Evolutionary conservation across 1,140 invertebrate genomes (phyloP).

Genomic region (Ooceraea biroi): DNA sequence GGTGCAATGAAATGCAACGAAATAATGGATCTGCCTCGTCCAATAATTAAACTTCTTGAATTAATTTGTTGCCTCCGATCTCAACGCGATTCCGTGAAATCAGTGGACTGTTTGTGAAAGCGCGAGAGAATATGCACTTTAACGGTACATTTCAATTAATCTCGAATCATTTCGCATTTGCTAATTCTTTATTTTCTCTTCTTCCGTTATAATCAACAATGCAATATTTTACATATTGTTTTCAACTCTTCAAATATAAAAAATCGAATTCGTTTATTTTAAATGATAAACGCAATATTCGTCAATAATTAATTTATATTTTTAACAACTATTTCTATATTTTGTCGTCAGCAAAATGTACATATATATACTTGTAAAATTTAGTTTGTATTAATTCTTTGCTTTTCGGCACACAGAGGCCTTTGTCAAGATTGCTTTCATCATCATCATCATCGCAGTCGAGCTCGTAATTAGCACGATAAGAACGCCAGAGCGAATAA

Average conservation of each 20-base stretch:
- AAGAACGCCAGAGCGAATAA: slow-evolving; percentile 29
- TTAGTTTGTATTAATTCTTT: background rate
- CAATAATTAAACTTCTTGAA: slow-evolving; percentile 8
- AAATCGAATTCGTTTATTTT: background rate
- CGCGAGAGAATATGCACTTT: slow-evolving; percentile 54
- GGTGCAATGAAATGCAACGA: background rate
- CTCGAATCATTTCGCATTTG: background rate
- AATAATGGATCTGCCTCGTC: background rate
- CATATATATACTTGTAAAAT: background rate
- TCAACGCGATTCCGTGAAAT: slow-evolving; percentile 48
- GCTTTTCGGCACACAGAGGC: slow-evolving; percentile 7
- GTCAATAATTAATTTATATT: background rate
- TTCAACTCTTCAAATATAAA: background rate
- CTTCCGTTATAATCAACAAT: background rate
- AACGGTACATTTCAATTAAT: slow-evolving; percentile 36
- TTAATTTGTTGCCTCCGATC: slow-evolving; percentile 51
- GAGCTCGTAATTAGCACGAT: slow-evolving; percentile 46
- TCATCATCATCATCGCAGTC: slow-evolving; percentile 8
- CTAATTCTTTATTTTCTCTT: slow-evolving; percentile 1
- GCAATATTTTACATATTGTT: background rate
- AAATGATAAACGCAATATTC: background rate
- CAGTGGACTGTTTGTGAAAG: background rate
- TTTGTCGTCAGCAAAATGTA: background rate
- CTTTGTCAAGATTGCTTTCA: slow-evolving; percentile 20
- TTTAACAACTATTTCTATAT: background rate